Evolutionary conservation across 1,140 invertebrate genomes (phyloP).

Genomic region (Grapholita molesta): DNA sequence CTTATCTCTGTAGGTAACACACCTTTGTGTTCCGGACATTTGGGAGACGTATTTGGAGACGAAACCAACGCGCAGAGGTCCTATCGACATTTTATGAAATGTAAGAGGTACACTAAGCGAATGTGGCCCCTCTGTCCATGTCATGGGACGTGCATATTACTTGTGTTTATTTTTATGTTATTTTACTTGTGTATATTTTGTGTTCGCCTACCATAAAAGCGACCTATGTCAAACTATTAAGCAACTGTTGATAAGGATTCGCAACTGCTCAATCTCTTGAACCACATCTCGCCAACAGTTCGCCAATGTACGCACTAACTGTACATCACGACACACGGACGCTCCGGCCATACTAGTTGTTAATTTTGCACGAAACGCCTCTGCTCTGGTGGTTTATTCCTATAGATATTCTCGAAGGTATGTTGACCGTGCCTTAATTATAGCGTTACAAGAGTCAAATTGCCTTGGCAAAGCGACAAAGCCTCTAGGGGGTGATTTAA

Average conservation of each 20-base stretch:
- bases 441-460: neutral
- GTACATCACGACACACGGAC: constrained; percentile 36
- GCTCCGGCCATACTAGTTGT: constrained; percentile 37
- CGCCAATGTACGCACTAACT: constrained; percentile 41
- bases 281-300: constrained; percentile 24
- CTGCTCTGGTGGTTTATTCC: constrained; percentile 44
- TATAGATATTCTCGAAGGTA: constrained; percentile 19
- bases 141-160: too few relatives aligned
- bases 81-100: too few relatives aligned
- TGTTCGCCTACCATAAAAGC: neutral
- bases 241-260: neutral
- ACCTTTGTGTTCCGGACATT: too few relatives aligned
- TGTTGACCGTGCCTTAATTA: neutral
- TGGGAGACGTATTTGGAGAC: too few relatives aligned
- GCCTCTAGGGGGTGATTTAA: constrained; percentile 12
- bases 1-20: too few relatives aligned
- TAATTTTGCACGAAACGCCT: constrained; percentile 51
- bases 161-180: too few relatives aligned
- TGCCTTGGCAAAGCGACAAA: neutral
- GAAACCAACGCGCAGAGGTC: too few relatives aligned
- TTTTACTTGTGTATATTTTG: too few relatives aligned
- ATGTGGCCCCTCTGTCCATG: too few relatives aligned
- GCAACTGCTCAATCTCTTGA: constrained; percentile 5
- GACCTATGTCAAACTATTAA: neutral
- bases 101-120: too few relatives aligned